Conservation (phyloP, 1,140 invertebrate genomes). For the Hesperophylax magnus region DNA sequence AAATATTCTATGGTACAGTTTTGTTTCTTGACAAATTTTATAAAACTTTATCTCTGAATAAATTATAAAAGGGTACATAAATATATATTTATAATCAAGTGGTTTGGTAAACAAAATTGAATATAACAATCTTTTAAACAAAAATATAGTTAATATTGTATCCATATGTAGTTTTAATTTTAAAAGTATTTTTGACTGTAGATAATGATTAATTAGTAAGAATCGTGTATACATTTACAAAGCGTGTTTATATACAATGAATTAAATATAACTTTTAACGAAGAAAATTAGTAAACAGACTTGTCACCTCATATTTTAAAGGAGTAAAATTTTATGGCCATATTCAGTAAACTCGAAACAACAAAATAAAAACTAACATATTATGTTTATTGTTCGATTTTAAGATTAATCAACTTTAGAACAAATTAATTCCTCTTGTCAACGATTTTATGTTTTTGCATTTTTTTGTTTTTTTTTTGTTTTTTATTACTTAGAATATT, state of each 20-base stretch:
- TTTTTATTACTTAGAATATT: conserved; percentile 14
- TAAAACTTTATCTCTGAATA: neutral
- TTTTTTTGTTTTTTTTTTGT: conserved; percentile 5
- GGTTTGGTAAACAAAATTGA: no score
- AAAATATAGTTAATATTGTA: no score
- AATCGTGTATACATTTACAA: conserved; percentile 50
- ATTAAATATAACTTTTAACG: conserved; percentile 30
- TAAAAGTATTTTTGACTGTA: no score
- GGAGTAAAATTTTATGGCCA: conserved; percentile 52
- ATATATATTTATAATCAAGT: no score
- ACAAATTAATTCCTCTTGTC: conserved; percentile 42
- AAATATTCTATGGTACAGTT: conserved; percentile 36
- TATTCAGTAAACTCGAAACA: conserved; percentile 24
- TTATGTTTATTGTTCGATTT: conserved; percentile 14
- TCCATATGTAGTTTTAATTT: no score
- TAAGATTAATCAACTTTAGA: conserved; percentile 46
- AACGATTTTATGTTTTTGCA: conserved; percentile 4
- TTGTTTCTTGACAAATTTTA: conserved; percentile 1
- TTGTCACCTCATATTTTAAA: conserved; percentile 52
- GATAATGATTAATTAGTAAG: conserved; percentile 9
- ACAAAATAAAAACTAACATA: neutral
- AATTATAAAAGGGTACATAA: no score
- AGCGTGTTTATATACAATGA: conserved; percentile 48
- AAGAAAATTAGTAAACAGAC: conserved; percentile 50
- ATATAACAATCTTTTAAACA: no score